Base-by-base conservation (phyloP, 2,888 invertebrate species). In the Choreutis nemorana region DNA sequence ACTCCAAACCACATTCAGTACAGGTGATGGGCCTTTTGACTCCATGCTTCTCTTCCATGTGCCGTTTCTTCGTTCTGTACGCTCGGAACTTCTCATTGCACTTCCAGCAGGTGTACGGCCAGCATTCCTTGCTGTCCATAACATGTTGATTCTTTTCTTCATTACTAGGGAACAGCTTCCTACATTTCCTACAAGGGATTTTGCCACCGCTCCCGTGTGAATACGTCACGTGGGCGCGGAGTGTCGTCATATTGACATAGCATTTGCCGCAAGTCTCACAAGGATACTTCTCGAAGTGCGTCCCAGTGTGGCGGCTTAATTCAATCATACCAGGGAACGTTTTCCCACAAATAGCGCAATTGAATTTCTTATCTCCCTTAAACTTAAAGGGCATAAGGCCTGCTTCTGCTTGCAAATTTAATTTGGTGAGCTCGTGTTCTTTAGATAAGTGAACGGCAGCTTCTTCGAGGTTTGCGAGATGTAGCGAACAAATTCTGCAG, bases 241-340 rank as follows among this genome's bases (percentile, higher is more conserved):
- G 14, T 2, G 34, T 33, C 1, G 20, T 22, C 2, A 14, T 14
- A 7, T 33, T 35, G 11, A 36, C 32, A 8, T 34, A 40, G 4
- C 38, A 23, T 22, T 34, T 37, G 1, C 40, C 45, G 25, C 45
- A 45, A 11, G 28, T 26, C 6, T 44, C 37, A 20, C 45, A 45
- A 10, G 42, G 39, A 12, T 34, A 26, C 8, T 30, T 35, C 7
- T 26, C 13, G 16, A 34, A 40, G 29, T 45, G 45, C 3, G 30
- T 34, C 3, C 35, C 36, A 1, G 39, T 33, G 23, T 45, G 45
- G 8, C 29, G 27, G 4, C 28, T 33, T 8, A 42, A 26, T 8
- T 37, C 31, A 18, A 25, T 26, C 1, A 39, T 23, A 9, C 33
- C 29, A 1, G 29, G 29, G 18, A 39, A 35, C 8, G 23, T 33